A percentile compares a stretch with the other conserved stretches of the same genome.
phyloP scores from a whole-genome alignment of 1,140 invertebrate genomes.

The Tribolium castaneum region DNA sequence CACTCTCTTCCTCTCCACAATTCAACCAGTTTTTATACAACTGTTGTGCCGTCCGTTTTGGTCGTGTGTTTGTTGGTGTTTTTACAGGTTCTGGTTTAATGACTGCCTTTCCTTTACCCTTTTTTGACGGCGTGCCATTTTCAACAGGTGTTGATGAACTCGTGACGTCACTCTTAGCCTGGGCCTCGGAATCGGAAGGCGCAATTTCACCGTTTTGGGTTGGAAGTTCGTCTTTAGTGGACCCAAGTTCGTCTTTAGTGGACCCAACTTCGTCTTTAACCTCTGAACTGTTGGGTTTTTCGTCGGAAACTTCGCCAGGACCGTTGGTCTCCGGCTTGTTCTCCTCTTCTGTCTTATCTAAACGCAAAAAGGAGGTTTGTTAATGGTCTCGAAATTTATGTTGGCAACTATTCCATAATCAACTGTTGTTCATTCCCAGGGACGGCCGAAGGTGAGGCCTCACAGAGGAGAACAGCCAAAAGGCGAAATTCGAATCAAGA shows the following conservation, averaged over 20 bases:
- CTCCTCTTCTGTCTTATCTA: not conserved
- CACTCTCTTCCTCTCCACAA: constrained; percentile 51
- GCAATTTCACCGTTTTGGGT: constrained; percentile 49
- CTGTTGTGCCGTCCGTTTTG: constrained; percentile 54
- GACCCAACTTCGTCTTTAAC: constrained; percentile 23
- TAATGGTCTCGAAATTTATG: not conserved
- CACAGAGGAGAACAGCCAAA: no score
- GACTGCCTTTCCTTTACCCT: constrained; percentile 58
- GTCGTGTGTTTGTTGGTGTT: constrained; percentile 42
- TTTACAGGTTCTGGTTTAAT: constrained; percentile 51
- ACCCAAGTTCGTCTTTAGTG: constrained; percentile 13
- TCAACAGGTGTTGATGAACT: constrained; percentile 44
- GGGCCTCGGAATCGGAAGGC: constrained; percentile 18
- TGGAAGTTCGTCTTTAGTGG: constrained; percentile 17
- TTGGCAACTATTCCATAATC: no score
- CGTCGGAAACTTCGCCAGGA: constrained; percentile 40
- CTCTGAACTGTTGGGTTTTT: constrained; percentile 44
- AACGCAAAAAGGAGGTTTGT: not conserved
- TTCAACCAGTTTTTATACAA: constrained; percentile 58
- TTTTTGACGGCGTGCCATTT: constrained; percentile 42
- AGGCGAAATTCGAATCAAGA: no score
- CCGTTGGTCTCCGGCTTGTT: constrained; percentile 24
- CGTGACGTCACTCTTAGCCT: constrained; percentile 23
- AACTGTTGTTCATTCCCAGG: no score
- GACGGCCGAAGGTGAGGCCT: no score